Evolutionary conservation across 2,113 vertebrate species (phyloP).

Genomic region (Eurypyga helias): DNA sequence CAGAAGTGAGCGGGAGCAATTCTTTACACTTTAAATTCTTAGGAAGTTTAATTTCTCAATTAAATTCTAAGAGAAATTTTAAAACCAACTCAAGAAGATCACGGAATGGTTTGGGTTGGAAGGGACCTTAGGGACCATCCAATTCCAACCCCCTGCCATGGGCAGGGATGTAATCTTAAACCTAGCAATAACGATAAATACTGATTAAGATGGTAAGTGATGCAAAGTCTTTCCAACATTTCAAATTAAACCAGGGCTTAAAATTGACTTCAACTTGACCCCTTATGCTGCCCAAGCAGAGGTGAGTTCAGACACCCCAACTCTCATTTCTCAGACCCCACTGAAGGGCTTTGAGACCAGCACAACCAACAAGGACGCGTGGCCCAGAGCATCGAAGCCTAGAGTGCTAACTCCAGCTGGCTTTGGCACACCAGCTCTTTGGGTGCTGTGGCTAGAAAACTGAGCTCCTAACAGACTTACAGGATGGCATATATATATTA

Average conservation of each 20-base stretch:
- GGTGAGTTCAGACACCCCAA: too few relatives aligned
- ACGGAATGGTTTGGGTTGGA: too few relatives aligned
- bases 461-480: neutral
- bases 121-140: too few relatives aligned
- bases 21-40: neutral
- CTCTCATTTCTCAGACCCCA: neutral
- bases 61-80: neutral
- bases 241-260: neutral
- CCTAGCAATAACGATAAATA: neutral
- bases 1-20: rapidly evolving
- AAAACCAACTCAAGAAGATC: neutral
- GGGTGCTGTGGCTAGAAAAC: neutral
- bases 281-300: rapidly evolving
- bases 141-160: too few relatives aligned
- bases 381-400: neutral
- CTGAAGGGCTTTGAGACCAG: neutral
- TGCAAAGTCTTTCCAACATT: too few relatives aligned
- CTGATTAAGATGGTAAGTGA: too few relatives aligned
- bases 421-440: neutral
- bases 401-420: neutral
- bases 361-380: rapidly evolving
- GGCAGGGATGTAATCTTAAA: too few relatives aligned
- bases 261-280: neutral
- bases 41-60: neutral
- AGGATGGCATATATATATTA: rapidly evolving